These are phyloP conservation scores for Limnephilus lunatus DNA, from an alignment of 2,888 invertebrate species.

Conservation along the genomic window DNA sequence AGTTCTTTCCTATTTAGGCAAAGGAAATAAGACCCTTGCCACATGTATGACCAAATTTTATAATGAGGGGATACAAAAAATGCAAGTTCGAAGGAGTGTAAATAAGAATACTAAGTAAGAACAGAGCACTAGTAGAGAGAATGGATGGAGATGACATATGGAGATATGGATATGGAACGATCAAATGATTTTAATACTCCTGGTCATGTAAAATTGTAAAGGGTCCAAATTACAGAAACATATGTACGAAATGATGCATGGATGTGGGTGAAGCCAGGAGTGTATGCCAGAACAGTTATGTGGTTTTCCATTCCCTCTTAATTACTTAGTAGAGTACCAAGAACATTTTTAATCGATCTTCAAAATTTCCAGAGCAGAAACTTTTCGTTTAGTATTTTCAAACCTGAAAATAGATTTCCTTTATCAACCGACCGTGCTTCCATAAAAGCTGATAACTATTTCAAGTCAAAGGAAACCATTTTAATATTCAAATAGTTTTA, in stretches of 20 bases:
- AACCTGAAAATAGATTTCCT: neutral
- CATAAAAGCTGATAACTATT: neutral
- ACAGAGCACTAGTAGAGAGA: too few species aligned
- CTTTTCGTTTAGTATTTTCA: neutral
- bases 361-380: neutral
- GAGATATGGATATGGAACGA: neutral
- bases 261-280: neutral
- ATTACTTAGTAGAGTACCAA: too few species aligned
- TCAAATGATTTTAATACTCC: neutral
- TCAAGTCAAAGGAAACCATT: neutral
- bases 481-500: neutral
- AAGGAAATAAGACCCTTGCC: neutral
- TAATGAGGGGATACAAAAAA: neutral
- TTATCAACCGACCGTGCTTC: neutral
- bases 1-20: too few species aligned
- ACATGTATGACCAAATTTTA: neutral
- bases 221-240: too few species aligned
- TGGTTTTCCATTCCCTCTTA: neutral
- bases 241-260: neutral
- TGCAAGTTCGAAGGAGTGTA: too few species aligned
- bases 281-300: neutral
- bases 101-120: too few species aligned
- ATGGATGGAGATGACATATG: too few species aligned
- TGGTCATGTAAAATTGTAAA: too few species aligned
- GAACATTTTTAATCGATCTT: neutral